Conservation (phyloP, 2,797 vertebrate species). For the Enteromius argenteus region DNA sequence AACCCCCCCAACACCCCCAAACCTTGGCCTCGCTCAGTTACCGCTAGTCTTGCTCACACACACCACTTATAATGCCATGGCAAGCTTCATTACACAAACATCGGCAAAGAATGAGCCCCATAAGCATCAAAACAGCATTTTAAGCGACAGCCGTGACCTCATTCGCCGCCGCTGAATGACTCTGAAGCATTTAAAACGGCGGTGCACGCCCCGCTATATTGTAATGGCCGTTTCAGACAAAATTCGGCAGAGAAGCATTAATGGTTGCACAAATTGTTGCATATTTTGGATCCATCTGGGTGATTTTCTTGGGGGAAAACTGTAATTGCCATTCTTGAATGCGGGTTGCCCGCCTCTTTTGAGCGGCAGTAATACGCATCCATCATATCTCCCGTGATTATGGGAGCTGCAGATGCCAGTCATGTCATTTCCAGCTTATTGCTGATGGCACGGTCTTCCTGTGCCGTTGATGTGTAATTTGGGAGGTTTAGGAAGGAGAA, state of each 20-base stretch:
- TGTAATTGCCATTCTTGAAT: constrained; percentile 75
- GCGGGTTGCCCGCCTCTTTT: constrained; percentile 55
- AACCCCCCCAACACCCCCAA: background rate
- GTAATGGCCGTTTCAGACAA: constrained; percentile 76
- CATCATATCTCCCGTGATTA: constrained; percentile 62
- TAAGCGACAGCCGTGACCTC: constrained; percentile 39
- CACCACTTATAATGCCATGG: constrained; percentile 5
- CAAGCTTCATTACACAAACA: constrained; percentile 47
- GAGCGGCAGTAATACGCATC: constrained; percentile 55
- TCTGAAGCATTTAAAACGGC: constrained; percentile 70
- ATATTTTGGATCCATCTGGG: constrained; percentile 79
- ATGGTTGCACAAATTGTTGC: constrained; percentile 79
- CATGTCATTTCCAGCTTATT: constrained; percentile 59
- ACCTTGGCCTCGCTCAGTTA: background rate
- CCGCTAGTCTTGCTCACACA: constrained; percentile 2
- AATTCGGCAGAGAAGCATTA: constrained; percentile 75
- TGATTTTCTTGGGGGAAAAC: constrained; percentile 72
- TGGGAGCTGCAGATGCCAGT: constrained; percentile 56
- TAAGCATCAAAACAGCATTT: constrained; percentile 45
- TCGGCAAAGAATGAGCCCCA: background rate
- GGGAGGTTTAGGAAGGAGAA: constrained; percentile 56
- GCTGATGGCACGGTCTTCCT: constrained; percentile 50
- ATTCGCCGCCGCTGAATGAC: constrained; percentile 69
- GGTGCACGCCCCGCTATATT: constrained; percentile 70
- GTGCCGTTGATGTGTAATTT: constrained; percentile 57